Evolutionary conservation across 2,113 vertebrate species (phyloP).

Genomic region (Vombatus ursinus): DNA sequence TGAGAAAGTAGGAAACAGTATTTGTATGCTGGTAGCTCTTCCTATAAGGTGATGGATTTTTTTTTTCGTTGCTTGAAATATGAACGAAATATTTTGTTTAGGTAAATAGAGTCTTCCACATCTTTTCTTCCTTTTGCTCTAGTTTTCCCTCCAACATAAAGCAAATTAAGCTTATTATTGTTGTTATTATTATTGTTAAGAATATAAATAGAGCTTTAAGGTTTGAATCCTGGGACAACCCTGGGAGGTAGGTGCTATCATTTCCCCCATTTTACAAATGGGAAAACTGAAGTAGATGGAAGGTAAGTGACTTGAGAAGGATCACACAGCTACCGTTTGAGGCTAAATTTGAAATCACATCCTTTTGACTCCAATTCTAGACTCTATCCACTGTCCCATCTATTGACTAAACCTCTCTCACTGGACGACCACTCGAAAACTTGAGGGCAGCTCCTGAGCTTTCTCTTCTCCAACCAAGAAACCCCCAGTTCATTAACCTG

Average conservation of each 20-base stretch:
- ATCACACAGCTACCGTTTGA: background rate
- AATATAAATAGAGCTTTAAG: background rate
- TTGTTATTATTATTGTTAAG: background rate
- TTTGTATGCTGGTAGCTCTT: background rate
- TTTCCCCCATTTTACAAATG: background rate
- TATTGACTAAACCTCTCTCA: background rate
- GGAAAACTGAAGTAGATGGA: background rate
- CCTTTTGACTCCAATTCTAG: background rate
- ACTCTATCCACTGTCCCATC: background rate
- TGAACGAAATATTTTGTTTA: background rate
- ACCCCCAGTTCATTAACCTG: background rate
- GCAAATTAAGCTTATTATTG: background rate
- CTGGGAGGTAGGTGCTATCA: background rate
- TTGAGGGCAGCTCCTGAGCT: background rate
- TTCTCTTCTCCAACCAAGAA: background rate
- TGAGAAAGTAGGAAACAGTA: conserved; percentile 12
- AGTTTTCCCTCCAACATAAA: background rate
- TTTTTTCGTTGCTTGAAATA: background rate
- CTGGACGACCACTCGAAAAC: background rate
- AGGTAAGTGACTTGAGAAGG: background rate
- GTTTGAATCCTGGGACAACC: background rate
- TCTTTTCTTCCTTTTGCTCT: background rate
- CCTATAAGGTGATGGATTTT: background rate
- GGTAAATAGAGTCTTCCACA: background rate
- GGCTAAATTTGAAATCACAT: background rate